These are phyloP conservation scores for Montipora sp. DNA, from an alignment of 64 coral and sea anemone genomes.

Conservation along the genomic window DNA sequence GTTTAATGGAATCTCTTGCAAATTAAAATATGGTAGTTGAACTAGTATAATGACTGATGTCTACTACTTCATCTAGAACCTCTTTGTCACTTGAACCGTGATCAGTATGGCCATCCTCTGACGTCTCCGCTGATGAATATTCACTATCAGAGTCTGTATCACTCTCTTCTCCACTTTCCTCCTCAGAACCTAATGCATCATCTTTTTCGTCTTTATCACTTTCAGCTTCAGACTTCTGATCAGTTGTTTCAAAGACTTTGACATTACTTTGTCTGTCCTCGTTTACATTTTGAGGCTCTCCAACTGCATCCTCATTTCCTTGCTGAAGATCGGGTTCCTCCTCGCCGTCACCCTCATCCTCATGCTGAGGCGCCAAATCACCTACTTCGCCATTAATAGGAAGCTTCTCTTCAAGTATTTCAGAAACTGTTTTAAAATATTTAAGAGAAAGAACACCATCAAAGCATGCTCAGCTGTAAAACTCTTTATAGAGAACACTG, in stretches of 20 bases:
- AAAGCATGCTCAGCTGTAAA: not conserved
- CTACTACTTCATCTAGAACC: not conserved
- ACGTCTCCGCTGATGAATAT: constrained; percentile 13
- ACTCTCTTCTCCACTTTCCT: constrained; percentile 2
- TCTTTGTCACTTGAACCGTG: constrained; percentile 10
- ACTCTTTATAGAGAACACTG: too few relatives aligned
- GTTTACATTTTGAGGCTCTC: not conserved
- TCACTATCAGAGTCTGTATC: constrained; percentile 37
- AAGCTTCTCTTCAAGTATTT: not conserved
- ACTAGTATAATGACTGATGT: too few relatives aligned
- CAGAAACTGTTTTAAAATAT: not conserved
- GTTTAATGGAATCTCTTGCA: too few relatives aligned
- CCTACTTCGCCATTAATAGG: not conserved
- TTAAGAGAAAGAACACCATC: not conserved
- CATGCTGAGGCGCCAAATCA: not conserved
- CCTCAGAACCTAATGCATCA: not conserved
- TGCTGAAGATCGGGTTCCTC: not conserved
- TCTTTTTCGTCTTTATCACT: constrained; percentile 7
- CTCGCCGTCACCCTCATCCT: not conserved
- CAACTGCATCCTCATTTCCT: constrained; percentile 11
- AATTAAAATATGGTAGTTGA: too few relatives aligned
- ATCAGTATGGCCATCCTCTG: not conserved
- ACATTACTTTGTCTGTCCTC: not conserved
- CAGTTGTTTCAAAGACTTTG: not conserved
- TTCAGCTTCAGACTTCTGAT: not conserved